Conservation (phyloP, 1,140 invertebrate species). For the Grapholita molesta region DNA sequence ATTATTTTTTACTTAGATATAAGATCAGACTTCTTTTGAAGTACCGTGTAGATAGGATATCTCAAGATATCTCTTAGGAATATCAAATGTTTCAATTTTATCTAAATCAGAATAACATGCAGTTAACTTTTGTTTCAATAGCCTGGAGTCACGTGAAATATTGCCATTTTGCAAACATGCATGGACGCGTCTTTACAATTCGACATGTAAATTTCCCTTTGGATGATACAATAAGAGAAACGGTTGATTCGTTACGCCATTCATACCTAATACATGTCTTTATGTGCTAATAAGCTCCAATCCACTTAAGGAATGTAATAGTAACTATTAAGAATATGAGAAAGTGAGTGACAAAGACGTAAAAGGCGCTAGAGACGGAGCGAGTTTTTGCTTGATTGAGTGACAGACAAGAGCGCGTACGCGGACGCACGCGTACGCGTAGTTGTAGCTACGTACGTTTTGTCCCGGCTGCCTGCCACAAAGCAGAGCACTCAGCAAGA, state of each 20-base stretch:
- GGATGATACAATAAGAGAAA: background rate
- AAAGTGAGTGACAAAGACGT: conserved; percentile 1
- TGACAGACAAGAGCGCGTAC: conserved; percentile 19
- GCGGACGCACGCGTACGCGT: conserved; percentile 43
- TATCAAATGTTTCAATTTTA: too few relatives aligned
- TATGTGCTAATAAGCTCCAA: background rate
- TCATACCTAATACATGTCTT: conserved; percentile 2
- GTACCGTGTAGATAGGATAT: background rate
- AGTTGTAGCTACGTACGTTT: conserved; percentile 35
- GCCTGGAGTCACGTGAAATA: too few relatives aligned
- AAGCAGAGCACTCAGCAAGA: conserved; percentile 74
- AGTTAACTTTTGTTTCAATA: too few relatives aligned
- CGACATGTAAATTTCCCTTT: background rate
- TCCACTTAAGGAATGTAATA: background rate
- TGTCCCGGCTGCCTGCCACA: conserved; percentile 66
- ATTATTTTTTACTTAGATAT: background rate
- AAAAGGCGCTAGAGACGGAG: background rate
- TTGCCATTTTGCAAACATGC: too few relatives aligned
- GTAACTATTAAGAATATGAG: background rate
- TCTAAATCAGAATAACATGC: too few relatives aligned
- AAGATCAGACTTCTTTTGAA: background rate
- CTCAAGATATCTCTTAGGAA: too few relatives aligned
- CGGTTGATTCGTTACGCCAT: background rate
- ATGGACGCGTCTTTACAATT: too few relatives aligned
- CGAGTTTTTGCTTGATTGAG: conserved; percentile 9